Evolutionary conservation across 2,888 invertebrate genomes (phyloP), one percentile per base, ranked within the genome.

Genomic region (Acanthosepion esculentum): DNA sequence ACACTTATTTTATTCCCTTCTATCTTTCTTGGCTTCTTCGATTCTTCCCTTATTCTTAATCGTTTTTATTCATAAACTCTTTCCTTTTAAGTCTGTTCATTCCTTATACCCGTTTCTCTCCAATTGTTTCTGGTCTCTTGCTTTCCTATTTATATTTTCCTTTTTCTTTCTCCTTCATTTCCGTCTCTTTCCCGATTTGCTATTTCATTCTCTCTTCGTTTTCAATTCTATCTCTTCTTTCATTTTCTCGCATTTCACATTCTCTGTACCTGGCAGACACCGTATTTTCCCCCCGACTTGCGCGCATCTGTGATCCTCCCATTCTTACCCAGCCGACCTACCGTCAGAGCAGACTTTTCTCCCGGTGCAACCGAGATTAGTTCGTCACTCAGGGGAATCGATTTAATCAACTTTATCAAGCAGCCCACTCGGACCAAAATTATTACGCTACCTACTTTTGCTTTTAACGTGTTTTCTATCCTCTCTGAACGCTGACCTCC

Each of bases 401-500:
- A 78, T 78, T 33, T 78, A 78, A 78, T 78, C 78, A 78, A 78
- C 78, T 78, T 78, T n/a, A 78, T 78, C 78, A 78, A 78, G 78
- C n/a, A 78, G n/a, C n/a, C 15, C n/a, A 78, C 78, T 78, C n/a
- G 18, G 5, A 33, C 78, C 78, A 78, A n/a, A n/a, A n/a, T 78
- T 78, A 78, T 78, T 78, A n/a, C 12, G n/a, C 78, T 78, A n/a
- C 78, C 78, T 78, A n/a, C 78, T 33, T 78, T 78, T 78, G 78
- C 78, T 78, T 78, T 78, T 78, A 78, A 78, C 78, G 78, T 78
- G 78, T n/a, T n/a, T 78, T 78, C 78, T n/a, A n/a, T 78, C 18
- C 78, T n/a, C n/a, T 78, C 78, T n/a, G n/a, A 78, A n/a, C n/a
- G n/a, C 78, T 78, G 78, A 78, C 78, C 78, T 78, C 12, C n/a